Percentiles rank a stretch among this genome's conserved stretches.
phyloP scores from a whole-genome alignment of 2,113 vertebrate species.

The Geococcyx californianus region DNA sequence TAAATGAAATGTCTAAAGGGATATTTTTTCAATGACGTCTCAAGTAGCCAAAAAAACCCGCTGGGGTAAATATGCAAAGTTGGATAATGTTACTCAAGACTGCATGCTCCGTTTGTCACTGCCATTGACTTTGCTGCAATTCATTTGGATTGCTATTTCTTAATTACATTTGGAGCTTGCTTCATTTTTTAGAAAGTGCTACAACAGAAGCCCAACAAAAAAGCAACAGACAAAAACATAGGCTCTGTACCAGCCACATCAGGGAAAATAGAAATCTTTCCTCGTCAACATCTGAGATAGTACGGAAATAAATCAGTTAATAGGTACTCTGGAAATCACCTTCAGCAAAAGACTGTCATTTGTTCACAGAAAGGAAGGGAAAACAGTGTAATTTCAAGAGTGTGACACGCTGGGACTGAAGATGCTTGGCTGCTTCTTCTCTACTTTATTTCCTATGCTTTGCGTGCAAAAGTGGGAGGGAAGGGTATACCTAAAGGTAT shows the following conservation, averaged over 20 bases:
- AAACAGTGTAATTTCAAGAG: neutral
- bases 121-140: neutral
- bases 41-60: neutral
- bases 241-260: neutral
- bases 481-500: neutral
- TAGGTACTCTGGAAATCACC: neutral
- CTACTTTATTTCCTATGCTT: neutral
- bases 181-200: neutral
- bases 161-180: neutral
- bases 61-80: neutral
- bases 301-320: neutral
- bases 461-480: neutral
- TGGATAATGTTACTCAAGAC: neutral
- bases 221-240: neutral
- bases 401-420: neutral
- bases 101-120: neutral
- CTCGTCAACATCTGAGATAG: neutral
- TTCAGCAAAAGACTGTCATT: neutral
- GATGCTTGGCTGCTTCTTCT: neutral
- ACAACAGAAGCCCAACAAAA: neutral
- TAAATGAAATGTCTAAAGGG: neutral
- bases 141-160: neutral
- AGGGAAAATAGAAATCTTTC: neutral
- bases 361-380: neutral
- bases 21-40: neutral